A percentile compares a stretch with the other conserved stretches of the same genome.
These are phyloP conservation scores for Hecatera dysodea DNA, from an alignment of 2,888 invertebrate genomes.

Conservation along the genomic window DNA sequence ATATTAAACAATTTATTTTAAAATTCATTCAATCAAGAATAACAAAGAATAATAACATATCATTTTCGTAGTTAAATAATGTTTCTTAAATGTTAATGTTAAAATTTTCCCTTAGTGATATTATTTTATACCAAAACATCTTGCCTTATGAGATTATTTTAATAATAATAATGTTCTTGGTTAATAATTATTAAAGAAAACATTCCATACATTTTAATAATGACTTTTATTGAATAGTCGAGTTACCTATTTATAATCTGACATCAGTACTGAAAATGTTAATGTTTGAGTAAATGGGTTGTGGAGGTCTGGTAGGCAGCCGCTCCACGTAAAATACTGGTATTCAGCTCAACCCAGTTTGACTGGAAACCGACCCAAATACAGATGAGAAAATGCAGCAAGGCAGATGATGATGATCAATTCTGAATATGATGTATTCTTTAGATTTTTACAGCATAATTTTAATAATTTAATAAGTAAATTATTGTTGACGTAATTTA, in stretches of 20 bases:
- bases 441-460: slow-evolving; percentile 12
- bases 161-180: slow-evolving; percentile 48
- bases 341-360: too few species aligned
- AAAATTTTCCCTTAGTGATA: slow-evolving; percentile 55
- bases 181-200: slow-evolving; percentile 38
- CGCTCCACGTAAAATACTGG: too few species aligned
- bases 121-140: slow-evolving; percentile 64
- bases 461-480: slow-evolving; percentile 20
- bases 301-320: too few species aligned
- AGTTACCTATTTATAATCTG: slow-evolving; percentile 23
- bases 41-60: slow-evolving; percentile 87
- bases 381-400: too few species aligned
- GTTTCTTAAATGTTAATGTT: slow-evolving; percentile 43
- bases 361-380: too few species aligned
- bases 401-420: too few species aligned
- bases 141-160: slow-evolving; percentile 69
- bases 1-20: slow-evolving; percentile 59
- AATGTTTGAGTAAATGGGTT: too few species aligned
- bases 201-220: slow-evolving; percentile 56
- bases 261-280: too few species aligned
- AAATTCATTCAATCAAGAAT: slow-evolving; percentile 80
- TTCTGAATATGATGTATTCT: too few species aligned
- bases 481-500: slow-evolving; percentile 30
- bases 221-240: slow-evolving; percentile 28
- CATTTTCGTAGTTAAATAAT: slow-evolving; percentile 72